Evolutionary conservation across 2,797 vertebrate genomes (phyloP), one percentile per base, ranked within the genome.

Genomic region (Protosalanx chinensis): DNA sequence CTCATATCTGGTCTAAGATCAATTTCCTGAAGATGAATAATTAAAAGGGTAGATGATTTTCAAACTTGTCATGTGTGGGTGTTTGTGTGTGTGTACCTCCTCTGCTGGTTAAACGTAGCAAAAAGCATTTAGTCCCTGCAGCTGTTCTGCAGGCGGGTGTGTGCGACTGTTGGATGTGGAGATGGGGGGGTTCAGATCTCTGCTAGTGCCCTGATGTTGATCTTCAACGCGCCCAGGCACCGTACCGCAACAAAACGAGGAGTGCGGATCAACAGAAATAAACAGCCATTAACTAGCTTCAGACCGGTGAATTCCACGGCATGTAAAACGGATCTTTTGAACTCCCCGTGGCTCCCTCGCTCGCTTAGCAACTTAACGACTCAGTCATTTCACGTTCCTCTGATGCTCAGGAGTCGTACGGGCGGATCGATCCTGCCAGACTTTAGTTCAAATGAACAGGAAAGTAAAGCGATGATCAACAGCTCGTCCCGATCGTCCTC

Each of bases 21-120:
- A 80, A 86, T 89, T 89, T 87, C 78, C 74, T 70, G 66, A 79
- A 64, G 60, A 86, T 89, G 72, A 87, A 88, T 88, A 87, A 84
- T 87, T 86, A 67, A 88, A 85, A 85, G 81, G 80, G 77, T 75
- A 73, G 37, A 63, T 51, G 18, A 63, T n/a, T 62, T 41, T 29
- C 60, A 80, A 79, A 53, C 67, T 64, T 15, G 51, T 15, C 2
- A 70, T 75, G 57, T 0, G 66, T n/a, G 3, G 15, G 49, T 30
- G 16, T 23, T 29, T 72, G 81, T 73, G 46, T 53, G 29, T 68
- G 66, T 72, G 81, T 72, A 82, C 83, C 81, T 77, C 71, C 41
- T 65, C 67, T 2, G 49, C 78, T 71, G 68, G 74, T 73, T 63
- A 65, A 78, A 75, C 66, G 79, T 35, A 67, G 23, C 73, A 72